A percentile compares a stretch with the other conserved stretches of the same genome.
phyloP scores from a whole-genome alignment of 2,888 invertebrate species.

The Leptothorax acervorum region DNA sequence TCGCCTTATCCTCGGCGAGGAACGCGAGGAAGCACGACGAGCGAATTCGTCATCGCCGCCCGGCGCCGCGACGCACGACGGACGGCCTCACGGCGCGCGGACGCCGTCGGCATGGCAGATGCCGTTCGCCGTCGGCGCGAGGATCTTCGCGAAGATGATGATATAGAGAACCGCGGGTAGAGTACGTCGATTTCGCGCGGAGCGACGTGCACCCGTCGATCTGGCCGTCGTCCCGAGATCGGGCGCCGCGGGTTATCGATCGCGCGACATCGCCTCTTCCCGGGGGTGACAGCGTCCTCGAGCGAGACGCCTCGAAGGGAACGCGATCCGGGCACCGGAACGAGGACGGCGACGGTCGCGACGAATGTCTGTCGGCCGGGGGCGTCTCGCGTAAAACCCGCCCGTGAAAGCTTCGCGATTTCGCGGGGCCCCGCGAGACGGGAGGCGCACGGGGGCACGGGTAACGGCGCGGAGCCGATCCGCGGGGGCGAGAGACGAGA shows the following conservation, averaged over 20 bases:
- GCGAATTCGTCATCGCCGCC: conserved; percentile 12
- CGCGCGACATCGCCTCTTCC: conserved; percentile 61
- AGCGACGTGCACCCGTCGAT: not conserved
- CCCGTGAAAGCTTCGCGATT: not conserved
- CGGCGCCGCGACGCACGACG: not conserved
- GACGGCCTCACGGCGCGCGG: not conserved
- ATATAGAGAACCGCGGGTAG: too few species aligned
- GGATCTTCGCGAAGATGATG: too few species aligned
- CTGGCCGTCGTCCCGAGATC: conserved; percentile 60
- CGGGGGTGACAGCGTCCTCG: not conserved
- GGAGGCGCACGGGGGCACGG: not conserved
- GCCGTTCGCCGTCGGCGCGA: not conserved
- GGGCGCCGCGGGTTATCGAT: conserved; percentile 70
- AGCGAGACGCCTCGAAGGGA: not conserved
- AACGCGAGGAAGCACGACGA: not conserved
- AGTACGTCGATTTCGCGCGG: not conserved
- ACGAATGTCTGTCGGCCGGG: not conserved
- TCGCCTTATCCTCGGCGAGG: not conserved
- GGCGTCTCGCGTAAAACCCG: not conserved
- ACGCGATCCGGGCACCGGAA: not conserved
- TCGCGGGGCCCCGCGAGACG: not conserved
- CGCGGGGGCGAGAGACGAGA: not conserved
- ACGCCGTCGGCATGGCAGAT: conserved; percentile 31
- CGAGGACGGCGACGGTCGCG: not conserved
- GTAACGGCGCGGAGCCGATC: not conserved